Conservation (phyloP, 37 sponge, comb jelly and placozoan genomes). For the Oscarella lobularis region DNA sequence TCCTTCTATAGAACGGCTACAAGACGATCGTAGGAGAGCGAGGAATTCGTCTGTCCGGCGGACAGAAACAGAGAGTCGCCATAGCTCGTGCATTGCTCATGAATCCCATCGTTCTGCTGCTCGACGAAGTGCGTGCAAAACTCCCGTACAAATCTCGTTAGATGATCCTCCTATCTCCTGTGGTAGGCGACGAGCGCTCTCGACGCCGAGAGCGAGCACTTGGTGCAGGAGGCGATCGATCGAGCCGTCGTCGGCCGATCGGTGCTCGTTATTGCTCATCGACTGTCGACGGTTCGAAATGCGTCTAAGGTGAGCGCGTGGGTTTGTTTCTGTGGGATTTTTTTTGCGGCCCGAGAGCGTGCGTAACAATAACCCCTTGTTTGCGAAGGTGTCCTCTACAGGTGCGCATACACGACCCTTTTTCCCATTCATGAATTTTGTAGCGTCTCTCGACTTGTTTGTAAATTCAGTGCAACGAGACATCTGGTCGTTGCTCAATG, state of each 20-base stretch:
- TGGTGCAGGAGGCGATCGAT: slow-evolving; percentile 83
- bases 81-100: slow-evolving; percentile 64
- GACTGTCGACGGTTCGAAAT: slow-evolving; percentile 73
- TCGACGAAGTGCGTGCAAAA: slow-evolving; percentile 51
- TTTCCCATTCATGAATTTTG: not conserved
- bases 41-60: slow-evolving; percentile 70
- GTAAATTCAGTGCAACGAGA: too few relatives aligned
- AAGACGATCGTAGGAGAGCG: slow-evolving; percentile 73
- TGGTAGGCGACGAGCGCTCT: slow-evolving; percentile 82
- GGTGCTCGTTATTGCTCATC: slow-evolving; percentile 74
- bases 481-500: too few relatives aligned
- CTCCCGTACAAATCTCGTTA: too few relatives aligned
- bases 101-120: slow-evolving; percentile 52
- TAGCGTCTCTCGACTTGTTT: too few relatives aligned
- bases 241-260: slow-evolving; percentile 76
- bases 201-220: slow-evolving; percentile 82
- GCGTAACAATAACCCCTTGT: too few relatives aligned
- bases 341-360: too few relatives aligned
- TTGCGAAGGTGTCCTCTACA: too few relatives aligned
- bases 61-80: slow-evolving; percentile 76
- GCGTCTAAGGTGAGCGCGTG: slow-evolving; percentile 49
- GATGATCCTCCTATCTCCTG: too few relatives aligned
- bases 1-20: slow-evolving; percentile 51
- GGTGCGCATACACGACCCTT: not conserved
- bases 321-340: slow-evolving; percentile 13